Base-by-base conservation (phyloP, 2,888 invertebrate genomes). In the Drosophila niveifrons region DNA sequence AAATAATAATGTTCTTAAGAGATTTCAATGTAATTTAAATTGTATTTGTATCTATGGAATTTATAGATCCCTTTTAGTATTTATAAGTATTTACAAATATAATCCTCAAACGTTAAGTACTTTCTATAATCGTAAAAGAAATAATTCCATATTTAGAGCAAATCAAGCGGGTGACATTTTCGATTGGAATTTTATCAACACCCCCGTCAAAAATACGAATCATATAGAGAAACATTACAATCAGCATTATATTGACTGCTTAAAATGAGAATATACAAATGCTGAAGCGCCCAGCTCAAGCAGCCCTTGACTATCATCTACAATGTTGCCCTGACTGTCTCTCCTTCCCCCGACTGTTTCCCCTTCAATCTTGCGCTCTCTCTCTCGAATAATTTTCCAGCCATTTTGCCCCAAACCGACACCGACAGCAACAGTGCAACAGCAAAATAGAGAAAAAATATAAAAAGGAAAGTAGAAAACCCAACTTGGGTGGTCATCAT, bases 401-500 rank as follows among this genome's bases (percentile, higher is more conserved):
- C 56, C 74, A 76, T 78, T 78, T 69, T 59, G 43, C 70, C 50
- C 75, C n/a, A n/a, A n/a, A n/a, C n/a, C n/a, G n/a, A 75, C 44
- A 56, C 69, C 48, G 36, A n/a, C 31, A n/a, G 50, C 17, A 58
- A 56, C 36, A 64, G 71, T 53, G 52, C 13, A 47, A 53, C 11
- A n/a, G 36, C 23, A n/a, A 36, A 36, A 34, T 10, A 34, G 34
- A 34, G 11, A 41, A 41, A 44, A 28, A 8, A n/a, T n/a, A n/a
- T 2, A 41, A 36, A 13, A 28, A 39, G 13, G 18, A 52, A 41
- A 28, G 15, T 28, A 41, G 28, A 28, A 11, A 31, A 34, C 52
- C 62, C 64, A 63, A 29, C 48, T 47, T 66, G 66, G 75, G 74
- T 82, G 82, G 88, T 85, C 82, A 88, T 84, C 85, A 82, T 72